A percentile compares a stretch with the other conserved stretches of the same genome.
Conservation (phyloP, 2,888 invertebrate species). For the Rambutsinella grinnellia region DNA sequence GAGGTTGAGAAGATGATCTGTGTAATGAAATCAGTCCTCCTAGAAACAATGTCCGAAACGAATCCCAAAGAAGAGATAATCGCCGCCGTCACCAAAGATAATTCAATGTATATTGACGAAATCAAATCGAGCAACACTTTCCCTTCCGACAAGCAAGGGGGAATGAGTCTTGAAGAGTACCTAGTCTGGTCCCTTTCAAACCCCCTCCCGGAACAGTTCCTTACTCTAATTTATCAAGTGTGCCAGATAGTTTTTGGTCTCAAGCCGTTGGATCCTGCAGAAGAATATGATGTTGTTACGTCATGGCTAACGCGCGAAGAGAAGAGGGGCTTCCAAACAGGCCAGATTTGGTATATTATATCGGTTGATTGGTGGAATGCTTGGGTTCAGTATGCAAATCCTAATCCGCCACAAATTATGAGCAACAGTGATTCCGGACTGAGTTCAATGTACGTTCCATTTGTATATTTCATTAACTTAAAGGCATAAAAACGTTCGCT, state of each 20-base stretch:
- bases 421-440: constrained; percentile 66
- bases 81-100: constrained; percentile 60
- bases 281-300: constrained; percentile 85
- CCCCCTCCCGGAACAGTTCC: constrained; percentile 77
- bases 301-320: constrained; percentile 87
- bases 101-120: constrained; percentile 65
- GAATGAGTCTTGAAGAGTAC: constrained; percentile 83
- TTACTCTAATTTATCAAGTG: constrained; percentile 82
- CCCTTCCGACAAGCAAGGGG: constrained; percentile 33
- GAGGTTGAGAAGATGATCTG: constrained; percentile 83
- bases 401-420: constrained; percentile 59
- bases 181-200: constrained; percentile 88
- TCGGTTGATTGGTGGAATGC: constrained; percentile 88
- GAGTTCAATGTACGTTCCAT: constrained; percentile 63
- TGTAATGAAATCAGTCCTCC: constrained; percentile 64
- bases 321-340: constrained; percentile 80
- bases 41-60: constrained; percentile 59
- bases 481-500: background rate
- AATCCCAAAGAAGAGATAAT: constrained; percentile 63
- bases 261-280: constrained; percentile 82
- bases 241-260: constrained; percentile 90
- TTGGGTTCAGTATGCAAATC: constrained; percentile 78
- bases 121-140: constrained; percentile 59
- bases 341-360: constrained; percentile 92
- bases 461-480: background rate